Evolutionary conservation across 1,140 invertebrate species (phyloP).

Genomic region (Temnothorax nylanderi): DNA sequence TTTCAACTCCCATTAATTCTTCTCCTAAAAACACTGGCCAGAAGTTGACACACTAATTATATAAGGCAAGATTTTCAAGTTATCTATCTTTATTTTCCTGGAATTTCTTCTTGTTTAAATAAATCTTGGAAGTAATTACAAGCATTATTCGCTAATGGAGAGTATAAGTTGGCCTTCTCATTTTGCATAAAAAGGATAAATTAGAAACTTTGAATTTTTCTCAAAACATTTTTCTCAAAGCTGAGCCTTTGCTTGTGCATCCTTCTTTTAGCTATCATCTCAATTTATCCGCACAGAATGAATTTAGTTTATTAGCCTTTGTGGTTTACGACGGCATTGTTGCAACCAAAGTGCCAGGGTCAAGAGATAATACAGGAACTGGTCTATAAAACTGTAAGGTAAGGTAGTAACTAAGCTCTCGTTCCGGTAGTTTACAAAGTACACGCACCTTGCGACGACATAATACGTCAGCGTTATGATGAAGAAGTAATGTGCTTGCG

Average conservation of each 20-base stretch:
- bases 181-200: constrained; percentile 2
- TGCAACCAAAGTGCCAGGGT: not conserved
- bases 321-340: not conserved
- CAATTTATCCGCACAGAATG: not conserved
- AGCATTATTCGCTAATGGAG: not conserved
- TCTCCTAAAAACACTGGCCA: not conserved
- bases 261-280: not conserved
- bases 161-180: not conserved
- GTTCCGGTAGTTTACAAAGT: constrained; percentile 1
- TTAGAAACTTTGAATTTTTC: constrained; percentile 22
- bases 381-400: constrained; percentile 1
- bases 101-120: constrained; percentile 17
- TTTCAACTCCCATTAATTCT: constrained; percentile 11
- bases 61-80: constrained; percentile 14
- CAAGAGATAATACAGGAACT: not conserved
- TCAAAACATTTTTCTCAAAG: not conserved
- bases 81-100: constrained; percentile 19
- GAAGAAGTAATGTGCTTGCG: constrained; percentile 9
- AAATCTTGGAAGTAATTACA: not conserved
- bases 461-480: not conserved
- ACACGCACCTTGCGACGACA: not conserved
- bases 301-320: constrained; percentile 17
- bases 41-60: constrained; percentile 11
- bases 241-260: too few species aligned
- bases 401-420: not conserved